phyloP scores from a whole-genome alignment of 2,888 invertebrate species.

The Smittia sp. region DNA sequence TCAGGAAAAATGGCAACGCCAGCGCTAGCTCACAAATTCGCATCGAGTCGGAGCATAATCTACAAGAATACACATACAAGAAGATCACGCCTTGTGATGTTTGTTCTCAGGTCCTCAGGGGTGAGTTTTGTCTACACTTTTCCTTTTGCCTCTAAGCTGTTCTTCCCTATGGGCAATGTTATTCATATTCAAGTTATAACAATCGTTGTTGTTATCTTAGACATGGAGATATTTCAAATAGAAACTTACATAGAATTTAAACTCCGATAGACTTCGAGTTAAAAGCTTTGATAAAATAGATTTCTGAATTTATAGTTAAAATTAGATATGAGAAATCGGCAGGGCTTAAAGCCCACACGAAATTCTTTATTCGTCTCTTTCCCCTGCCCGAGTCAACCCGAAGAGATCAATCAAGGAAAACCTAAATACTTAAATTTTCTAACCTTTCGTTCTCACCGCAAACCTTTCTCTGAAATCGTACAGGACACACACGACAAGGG shows the following conservation, averaged over 20 bases:
- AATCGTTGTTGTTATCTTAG: background rate
- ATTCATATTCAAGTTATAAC: constrained; percentile 23
- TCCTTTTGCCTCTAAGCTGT: background rate
- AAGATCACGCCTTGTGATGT: constrained; percentile 94
- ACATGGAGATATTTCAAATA: no score
- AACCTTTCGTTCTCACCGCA: constrained; percentile 11
- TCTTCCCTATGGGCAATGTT: constrained; percentile 17
- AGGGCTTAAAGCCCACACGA: background rate
- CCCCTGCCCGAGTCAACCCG: no score
- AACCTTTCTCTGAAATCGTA: constrained; percentile 43
- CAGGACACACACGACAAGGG: constrained; percentile 89
- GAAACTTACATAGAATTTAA: no score
- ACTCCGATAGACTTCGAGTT: background rate
- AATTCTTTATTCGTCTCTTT: background rate
- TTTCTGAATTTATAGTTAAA: background rate
- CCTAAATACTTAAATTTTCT: background rate
- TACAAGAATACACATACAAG: constrained; percentile 93
- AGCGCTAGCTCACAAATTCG: constrained; percentile 56
- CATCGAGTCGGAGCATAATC: constrained; percentile 64
- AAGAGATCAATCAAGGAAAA: background rate
- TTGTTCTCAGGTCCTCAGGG: constrained; percentile 87
- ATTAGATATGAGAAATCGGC: background rate
- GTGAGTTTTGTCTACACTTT: constrained; percentile 55
- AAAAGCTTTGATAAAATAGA: background rate
- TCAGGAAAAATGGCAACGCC: constrained; percentile 72